Base-by-base conservation (phyloP, 2,888 invertebrate genomes). In the Cantharis flavilabris region DNA sequence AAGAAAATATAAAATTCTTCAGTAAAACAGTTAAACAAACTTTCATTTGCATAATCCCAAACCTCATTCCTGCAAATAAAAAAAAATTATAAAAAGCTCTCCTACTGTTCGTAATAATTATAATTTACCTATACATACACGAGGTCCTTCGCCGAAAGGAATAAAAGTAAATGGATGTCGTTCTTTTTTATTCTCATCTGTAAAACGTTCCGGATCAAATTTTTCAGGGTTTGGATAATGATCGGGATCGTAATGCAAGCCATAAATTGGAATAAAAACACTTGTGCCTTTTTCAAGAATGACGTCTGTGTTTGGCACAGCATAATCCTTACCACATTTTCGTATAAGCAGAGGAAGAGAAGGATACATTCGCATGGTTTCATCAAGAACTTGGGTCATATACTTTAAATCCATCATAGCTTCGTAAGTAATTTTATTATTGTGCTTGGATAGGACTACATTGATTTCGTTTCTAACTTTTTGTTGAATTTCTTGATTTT, bases 401-500 rank as follows among this genome's bases (percentile, higher is more conserved):
- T 90, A 90, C 3, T 85, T 86, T 88, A 90, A 87, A 10, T 89
- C 88, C 30, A 84, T 84, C 0, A 90, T 69, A 0, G 86, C 82
- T 0, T 90, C 89, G 77, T 88, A 90, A 2, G 87, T 88, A 1
- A 90, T 70, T 28, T 83, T 76, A 0, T 86, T 88, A 1, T 84
- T 81, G 62, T 87, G 78, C 18, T 85, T 84, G 3, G 83, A 77
- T 18, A 88, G 70, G 2, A 85, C 83, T 0, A 75, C 62, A 0
- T 82, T 76, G 9, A 90, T 84, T 82, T 91, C 90, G 2, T 84
- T 33, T 3, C 89, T 84, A 3, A 89, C 75, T 81, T 86, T 89
- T 1, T 88, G 83, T 79, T 91, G 91, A 1, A 90, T 82, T 0
- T 87, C 84, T 0, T 83, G 85, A 79, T 90, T 82, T 87, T 49